Percentiles rank a stretch among this genome's conserved stretches.
Evolutionary conservation across 2,113 vertebrate genomes (phyloP).

Genomic region (human (Homo sapiens)): GRCh38 chr2:142735001-142735500

Average conservation of each 20-base stretch:
- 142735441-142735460: neutral
- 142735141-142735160: neutral
- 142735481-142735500: neutral
- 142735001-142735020: neutral
- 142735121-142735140: neutral
- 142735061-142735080: neutral
- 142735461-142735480: neutral
- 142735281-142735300: neutral
- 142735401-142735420: neutral
- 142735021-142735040: neutral
- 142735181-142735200: neutral
- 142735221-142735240: neutral
- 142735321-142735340: neutral
- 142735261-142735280: neutral
- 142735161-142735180: neutral
- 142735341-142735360: neutral
- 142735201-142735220: neutral
- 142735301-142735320: neutral
- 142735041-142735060: neutral
- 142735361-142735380: neutral
- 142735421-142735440: neutral
- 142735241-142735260: neutral
- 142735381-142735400: neutral
- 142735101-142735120: neutral
- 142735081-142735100: neutral